Evolutionary conservation across 2,797 vertebrate genomes (phyloP), one percentile per base, ranked within the genome.

Genomic region (Hipposideros larvatus): DNA sequence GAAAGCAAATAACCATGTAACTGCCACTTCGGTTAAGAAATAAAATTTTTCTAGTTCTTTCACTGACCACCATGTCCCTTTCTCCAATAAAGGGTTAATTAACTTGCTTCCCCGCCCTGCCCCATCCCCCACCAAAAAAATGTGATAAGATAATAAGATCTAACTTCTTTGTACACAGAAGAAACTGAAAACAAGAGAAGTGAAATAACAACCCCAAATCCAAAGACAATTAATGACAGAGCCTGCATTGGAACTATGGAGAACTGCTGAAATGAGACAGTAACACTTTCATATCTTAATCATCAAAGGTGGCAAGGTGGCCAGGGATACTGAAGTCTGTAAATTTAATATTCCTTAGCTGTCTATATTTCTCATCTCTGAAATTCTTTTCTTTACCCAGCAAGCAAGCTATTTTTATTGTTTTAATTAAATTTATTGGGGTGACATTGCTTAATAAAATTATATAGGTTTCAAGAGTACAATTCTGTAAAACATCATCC

Each of bases 1-100:
- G 28, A 80, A 87, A 75, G n/a, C 21, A 88, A 55, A 79, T 66
- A 87, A 22, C 11, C 31, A 88, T 43, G 9, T 46, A 94, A 55
- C 19, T 88, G 63, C 28, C 51, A 80, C n/a, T 63, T 93, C 19
- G 5, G 26, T 91, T 73, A 88, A 68, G 65, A 88, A 95, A 63
- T 26, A 28, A 37, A 91, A 34, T 48, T 63, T 68, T 70, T 78
- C 4, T 61, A 63, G 51, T 74, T 43, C 22, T 14, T 92, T 90
- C 31, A n/a, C 19, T 18, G 21, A 46, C 9, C n/a, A 21, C 43
- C 8, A 59, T 37, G 43, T 59, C 37, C 14, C 5, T 51, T 10
- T 73, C 28, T 46, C 15, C 28, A n/a, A 22, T 46, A 73, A 71
- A 68, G 65, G 15, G 65, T 63, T 87, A 87, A 82, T 65, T 53